Percentiles rank a stretch among this genome's conserved stretches.
These are phyloP conservation scores for Perca fluviatilis DNA, from an alignment of 2,113 vertebrate species.

Conservation along the genomic window DNA sequence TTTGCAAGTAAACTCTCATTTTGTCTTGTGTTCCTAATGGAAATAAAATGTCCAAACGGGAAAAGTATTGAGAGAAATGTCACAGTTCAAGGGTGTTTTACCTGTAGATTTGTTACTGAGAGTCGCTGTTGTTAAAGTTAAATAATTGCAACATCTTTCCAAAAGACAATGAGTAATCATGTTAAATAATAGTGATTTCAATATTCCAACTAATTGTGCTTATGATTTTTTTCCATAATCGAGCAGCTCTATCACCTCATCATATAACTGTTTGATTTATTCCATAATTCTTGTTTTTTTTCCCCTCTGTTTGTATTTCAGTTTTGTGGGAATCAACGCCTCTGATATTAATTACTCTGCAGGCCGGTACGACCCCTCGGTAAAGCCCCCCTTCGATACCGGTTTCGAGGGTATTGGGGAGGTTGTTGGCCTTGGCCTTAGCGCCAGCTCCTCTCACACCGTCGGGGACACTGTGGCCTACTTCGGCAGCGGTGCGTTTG, in stretches of 20 bases:
- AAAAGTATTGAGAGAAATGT: too few relatives aligned
- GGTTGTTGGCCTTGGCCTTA: constrained; percentile 92
- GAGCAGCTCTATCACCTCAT: neutral
- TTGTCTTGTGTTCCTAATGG: too few relatives aligned
- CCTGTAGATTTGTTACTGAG: too few relatives aligned
- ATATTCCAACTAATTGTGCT: too few relatives aligned
- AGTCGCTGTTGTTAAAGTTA: too few relatives aligned
- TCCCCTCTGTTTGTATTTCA: constrained; percentile 70
- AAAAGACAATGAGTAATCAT: too few relatives aligned
- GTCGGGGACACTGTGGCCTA: constrained; percentile 92
- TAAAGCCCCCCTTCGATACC: constrained; percentile 89
- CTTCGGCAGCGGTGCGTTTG: constrained; percentile 87
- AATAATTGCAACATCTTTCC: too few relatives aligned
- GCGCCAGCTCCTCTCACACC: constrained; percentile 87
- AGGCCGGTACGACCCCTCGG: constrained; percentile 88
- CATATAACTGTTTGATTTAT: constrained; percentile 21
- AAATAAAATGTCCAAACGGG: too few relatives aligned
- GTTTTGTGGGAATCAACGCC: constrained; percentile 94
- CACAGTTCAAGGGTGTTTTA: too few relatives aligned
- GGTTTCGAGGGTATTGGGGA: constrained; percentile 95
- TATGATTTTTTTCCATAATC: too few relatives aligned
- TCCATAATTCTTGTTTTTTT: constrained; percentile 14
- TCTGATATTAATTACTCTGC: constrained; percentile 95
- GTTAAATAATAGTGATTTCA: too few relatives aligned
- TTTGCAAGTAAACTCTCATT: too few relatives aligned